Percentiles rank a stretch among this genome's conserved stretches.
Conservation (phyloP, 2,797 vertebrate species). For the Ptychobarbus kaznakovi region DNA sequence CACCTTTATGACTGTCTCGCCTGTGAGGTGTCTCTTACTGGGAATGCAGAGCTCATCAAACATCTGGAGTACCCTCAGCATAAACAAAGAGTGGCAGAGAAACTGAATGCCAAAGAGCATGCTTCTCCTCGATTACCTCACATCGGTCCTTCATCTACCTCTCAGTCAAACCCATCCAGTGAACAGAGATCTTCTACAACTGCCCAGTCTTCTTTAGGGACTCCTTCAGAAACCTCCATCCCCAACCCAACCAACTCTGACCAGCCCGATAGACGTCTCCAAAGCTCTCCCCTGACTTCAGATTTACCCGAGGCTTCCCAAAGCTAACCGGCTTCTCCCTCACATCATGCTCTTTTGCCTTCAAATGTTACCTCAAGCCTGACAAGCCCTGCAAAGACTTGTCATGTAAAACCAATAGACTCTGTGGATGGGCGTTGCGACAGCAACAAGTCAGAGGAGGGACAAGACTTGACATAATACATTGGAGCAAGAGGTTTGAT, state of each 20-base stretch:
- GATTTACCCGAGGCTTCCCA: conserved; percentile 76
- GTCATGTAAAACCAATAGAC: conserved; percentile 89
- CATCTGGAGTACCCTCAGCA: conserved; percentile 90
- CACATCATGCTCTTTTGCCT: conserved; percentile 73
- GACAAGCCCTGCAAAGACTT: conserved; percentile 89
- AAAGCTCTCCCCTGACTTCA: conserved; percentile 72
- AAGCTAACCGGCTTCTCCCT: conserved; percentile 61
- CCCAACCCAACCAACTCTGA: conserved; percentile 58
- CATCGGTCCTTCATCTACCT: conserved; percentile 97
- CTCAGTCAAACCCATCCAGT: conserved; percentile 93
- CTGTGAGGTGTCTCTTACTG: conserved; percentile 86
- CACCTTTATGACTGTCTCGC: conserved; percentile 86
- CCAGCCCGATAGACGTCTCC: conserved; percentile 76
- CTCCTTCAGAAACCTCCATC: conserved; percentile 62
- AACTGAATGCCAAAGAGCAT: conserved; percentile 99
- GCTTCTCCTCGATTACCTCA: conserved; percentile 99
- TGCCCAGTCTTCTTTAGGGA: conserved; percentile 43
- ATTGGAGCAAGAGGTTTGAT: conserved; percentile 46
- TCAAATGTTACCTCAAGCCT: conserved; percentile 94
- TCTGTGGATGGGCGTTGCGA: conserved; percentile 74
- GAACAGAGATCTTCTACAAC: conserved; percentile 82
- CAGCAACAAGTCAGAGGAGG: conserved; percentile 47
- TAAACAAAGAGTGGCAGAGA: conserved; percentile 91
- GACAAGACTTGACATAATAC: conserved; percentile 52
- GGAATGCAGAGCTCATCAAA: conserved; percentile 86